These are phyloP conservation scores for Rhinoraja longicauda DNA, from an alignment of 2,797 vertebrate genomes.

Conservation along the genomic window DNA sequence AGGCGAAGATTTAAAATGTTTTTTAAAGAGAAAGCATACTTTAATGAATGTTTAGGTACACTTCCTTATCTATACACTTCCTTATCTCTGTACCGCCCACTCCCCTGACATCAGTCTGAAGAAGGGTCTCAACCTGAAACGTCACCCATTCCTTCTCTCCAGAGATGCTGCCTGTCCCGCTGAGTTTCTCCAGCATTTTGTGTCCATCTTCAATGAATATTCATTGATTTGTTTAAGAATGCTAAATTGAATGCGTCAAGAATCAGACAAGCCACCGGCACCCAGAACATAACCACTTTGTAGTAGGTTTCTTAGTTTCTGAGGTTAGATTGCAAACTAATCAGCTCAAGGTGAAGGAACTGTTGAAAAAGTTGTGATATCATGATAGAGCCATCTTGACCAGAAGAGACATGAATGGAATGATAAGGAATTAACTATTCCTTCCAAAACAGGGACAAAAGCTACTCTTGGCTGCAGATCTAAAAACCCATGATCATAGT, in stretches of 20 bases:
- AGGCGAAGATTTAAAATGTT: neutral
- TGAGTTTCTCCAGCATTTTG: too few species aligned
- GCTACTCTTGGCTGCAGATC: neutral
- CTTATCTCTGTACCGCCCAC: too few species aligned
- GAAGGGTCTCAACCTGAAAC: too few species aligned
- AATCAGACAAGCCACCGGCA: neutral
- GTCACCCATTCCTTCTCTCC: too few species aligned
- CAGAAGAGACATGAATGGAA: neutral
- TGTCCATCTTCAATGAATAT: too few species aligned
- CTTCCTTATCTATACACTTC: too few species aligned
- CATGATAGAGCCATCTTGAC: neutral
- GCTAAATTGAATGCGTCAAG: neutral
- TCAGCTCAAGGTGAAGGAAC: neutral
- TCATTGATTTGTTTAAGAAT: neutral
- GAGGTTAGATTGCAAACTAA: neutral
- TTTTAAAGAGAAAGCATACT: too few species aligned
- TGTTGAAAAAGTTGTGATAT: neutral
- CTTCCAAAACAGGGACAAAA: neutral
- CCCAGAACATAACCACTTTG: neutral
- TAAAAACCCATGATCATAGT: neutral
- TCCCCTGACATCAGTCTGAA: too few species aligned
- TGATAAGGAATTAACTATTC: neutral
- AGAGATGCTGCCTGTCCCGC: too few species aligned
- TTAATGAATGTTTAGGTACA: too few species aligned
- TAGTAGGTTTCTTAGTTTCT: too few species aligned